Conservation (phyloP, 37 sponge, comb jelly and placozoan species). For the Mnemiopsis leidyi region DNA sequence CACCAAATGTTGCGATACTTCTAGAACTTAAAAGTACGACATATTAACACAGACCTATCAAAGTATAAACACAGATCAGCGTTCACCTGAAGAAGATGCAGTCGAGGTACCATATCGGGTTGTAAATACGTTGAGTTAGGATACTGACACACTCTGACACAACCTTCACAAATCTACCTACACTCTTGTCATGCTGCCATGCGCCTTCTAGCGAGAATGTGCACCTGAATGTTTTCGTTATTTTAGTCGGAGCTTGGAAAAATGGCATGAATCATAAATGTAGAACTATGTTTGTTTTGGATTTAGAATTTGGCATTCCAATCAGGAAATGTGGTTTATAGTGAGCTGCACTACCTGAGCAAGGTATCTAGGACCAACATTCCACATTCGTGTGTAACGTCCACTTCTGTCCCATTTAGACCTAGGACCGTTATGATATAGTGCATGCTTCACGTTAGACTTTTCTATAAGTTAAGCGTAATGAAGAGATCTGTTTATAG, state of each 20-base stretch:
- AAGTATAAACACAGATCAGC: neutral
- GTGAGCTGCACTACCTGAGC: neutral
- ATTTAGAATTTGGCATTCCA: too few relatives aligned
- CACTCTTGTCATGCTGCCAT: neutral
- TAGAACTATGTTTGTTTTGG: too few relatives aligned
- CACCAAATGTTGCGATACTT: too few relatives aligned
- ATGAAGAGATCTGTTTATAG: too few relatives aligned
- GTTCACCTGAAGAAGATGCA: neutral
- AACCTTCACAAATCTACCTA: neutral
- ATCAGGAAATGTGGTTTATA: too few relatives aligned
- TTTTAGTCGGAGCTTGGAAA: too few relatives aligned
- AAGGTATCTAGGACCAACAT: neutral
- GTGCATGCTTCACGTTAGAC: too few relatives aligned
- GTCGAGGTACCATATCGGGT: neutral
- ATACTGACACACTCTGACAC: neutral
- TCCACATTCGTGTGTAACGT: neutral
- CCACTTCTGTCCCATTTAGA: neutral
- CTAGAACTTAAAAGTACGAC: too few relatives aligned
- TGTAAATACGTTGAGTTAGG: neutral
- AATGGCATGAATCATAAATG: too few relatives aligned
- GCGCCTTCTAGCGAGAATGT: neutral
- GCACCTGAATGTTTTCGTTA: too few relatives aligned
- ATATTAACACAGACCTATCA: neutral
- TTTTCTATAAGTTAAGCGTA: too few relatives aligned
- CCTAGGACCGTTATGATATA: too few relatives aligned